Evolutionary conservation across 2,888 invertebrate genomes (phyloP).

Genomic region (Drosophila infuscata): DNA sequence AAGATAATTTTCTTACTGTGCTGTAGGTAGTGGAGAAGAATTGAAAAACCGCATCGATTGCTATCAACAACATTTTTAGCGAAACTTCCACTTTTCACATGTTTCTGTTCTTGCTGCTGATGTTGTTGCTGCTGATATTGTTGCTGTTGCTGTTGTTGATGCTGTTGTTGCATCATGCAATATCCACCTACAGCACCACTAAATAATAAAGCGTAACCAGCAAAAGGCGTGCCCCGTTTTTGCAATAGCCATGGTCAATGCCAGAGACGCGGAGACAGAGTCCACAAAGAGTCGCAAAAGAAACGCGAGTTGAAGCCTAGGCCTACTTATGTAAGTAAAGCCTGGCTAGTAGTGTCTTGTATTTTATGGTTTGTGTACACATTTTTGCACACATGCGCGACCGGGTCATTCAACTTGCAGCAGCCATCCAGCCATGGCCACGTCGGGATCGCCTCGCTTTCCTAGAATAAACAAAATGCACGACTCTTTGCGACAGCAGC

Average conservation of each 20-base stretch:
- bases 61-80: constrained; percentile 67
- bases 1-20: constrained; percentile 1
- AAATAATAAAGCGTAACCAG: constrained; percentile 80
- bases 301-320: constrained; percentile 57
- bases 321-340: constrained; percentile 79
- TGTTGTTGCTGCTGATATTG: background rate
- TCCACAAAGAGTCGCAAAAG: constrained; percentile 13
- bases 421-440: constrained; percentile 69
- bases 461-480: constrained; percentile 79
- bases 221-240: constrained; percentile 72
- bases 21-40: constrained; percentile 14
- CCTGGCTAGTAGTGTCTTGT: constrained; percentile 75
- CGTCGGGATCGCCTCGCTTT: constrained; percentile 68
- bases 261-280: constrained; percentile 33
- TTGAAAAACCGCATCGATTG: constrained; percentile 48
- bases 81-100: constrained; percentile 76
- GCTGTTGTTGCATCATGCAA: constrained; percentile 7
- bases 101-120: constrained; percentile 20
- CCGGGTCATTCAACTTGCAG: constrained; percentile 82
- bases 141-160: background rate
- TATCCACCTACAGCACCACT: constrained; percentile 74
- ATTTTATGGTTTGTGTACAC: constrained; percentile 83
- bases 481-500: constrained; percentile 68
- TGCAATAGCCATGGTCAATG: constrained; percentile 38
- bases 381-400: constrained; percentile 83